Percentiles rank a stretch among this genome's conserved stretches.
These are phyloP conservation scores for Otolemur garnettii DNA, from an alignment of 2,113 vertebrate species.

Conservation along the genomic window DNA sequence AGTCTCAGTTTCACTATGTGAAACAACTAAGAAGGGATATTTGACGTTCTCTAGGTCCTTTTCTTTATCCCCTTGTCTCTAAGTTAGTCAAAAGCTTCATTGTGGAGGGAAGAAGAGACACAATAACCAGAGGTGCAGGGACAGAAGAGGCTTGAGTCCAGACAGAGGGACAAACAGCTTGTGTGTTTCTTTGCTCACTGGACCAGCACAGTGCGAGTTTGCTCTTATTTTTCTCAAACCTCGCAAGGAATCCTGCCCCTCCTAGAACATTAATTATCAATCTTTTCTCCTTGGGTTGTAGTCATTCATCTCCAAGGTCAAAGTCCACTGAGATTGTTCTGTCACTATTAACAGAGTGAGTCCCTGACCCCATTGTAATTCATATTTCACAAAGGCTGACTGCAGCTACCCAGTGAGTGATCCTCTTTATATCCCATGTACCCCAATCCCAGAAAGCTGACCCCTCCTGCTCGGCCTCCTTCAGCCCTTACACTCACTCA, in stretches of 20 bases:
- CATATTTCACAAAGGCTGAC: neutral
- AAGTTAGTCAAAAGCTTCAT: neutral
- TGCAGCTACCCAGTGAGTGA: neutral
- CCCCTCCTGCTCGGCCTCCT: neutral
- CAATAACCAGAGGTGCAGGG: neutral
- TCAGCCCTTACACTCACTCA: neutral
- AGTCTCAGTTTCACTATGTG: neutral
- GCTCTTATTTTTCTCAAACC: neutral
- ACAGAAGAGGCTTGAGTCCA: neutral
- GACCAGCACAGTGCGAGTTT: neutral
- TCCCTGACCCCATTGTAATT: neutral
- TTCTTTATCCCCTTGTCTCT: neutral
- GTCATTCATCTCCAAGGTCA: neutral
- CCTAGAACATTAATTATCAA: neutral
- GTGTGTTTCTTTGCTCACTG: neutral
- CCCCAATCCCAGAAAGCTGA: neutral
- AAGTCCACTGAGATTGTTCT: neutral
- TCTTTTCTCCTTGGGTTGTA: neutral
- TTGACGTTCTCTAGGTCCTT: neutral
- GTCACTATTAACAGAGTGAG: neutral
- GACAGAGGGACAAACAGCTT: neutral
- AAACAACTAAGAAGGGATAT: neutral
- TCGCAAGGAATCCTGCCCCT: neutral
- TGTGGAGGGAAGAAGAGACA: neutral
- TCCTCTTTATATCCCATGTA: neutral